phyloP scores from a whole-genome alignment of 2,113 vertebrate species.

The Cyanistes caeruleus region DNA sequence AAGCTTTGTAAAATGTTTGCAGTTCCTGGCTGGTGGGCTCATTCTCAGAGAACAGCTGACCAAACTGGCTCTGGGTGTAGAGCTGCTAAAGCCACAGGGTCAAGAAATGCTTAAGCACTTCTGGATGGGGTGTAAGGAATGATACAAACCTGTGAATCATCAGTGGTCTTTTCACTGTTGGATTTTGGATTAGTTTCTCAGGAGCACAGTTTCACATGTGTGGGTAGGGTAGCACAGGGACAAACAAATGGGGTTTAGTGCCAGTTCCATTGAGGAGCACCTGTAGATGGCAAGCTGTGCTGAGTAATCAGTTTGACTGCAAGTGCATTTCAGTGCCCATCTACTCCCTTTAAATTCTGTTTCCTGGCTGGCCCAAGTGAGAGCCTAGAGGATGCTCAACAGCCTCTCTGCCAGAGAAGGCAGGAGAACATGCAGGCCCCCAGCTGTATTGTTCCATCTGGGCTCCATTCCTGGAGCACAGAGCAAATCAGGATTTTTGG shows the following conservation, averaged over 20 bases:
- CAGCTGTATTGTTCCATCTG: accelerated
- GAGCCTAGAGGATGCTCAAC: not conserved
- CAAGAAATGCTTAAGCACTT: not conserved
- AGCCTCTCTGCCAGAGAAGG: not conserved
- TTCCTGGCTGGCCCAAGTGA: not conserved
- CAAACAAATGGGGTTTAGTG: not conserved
- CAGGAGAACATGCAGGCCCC: not conserved
- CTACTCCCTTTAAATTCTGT: not conserved
- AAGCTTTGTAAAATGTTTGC: not conserved
- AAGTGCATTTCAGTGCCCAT: not conserved
- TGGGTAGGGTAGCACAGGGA: accelerated
- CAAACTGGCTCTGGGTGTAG: accelerated
- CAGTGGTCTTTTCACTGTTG: not conserved
- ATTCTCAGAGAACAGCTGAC: not conserved
- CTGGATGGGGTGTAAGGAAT: not conserved
- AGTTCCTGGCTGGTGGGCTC: not conserved
- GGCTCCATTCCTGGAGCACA: not conserved
- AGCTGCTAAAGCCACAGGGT: not conserved
- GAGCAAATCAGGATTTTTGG: not conserved
- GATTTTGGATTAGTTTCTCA: not conserved
- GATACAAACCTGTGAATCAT: not conserved
- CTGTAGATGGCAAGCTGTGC: not conserved
- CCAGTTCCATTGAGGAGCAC: not conserved
- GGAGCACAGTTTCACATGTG: not conserved
- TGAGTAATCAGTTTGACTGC: not conserved